Percentiles rank a stretch among this genome's conserved stretches.
These are phyloP conservation scores for Paramormyrops kingsleyae DNA, from an alignment of 2,113 vertebrate species.

Conservation along the genomic window DNA sequence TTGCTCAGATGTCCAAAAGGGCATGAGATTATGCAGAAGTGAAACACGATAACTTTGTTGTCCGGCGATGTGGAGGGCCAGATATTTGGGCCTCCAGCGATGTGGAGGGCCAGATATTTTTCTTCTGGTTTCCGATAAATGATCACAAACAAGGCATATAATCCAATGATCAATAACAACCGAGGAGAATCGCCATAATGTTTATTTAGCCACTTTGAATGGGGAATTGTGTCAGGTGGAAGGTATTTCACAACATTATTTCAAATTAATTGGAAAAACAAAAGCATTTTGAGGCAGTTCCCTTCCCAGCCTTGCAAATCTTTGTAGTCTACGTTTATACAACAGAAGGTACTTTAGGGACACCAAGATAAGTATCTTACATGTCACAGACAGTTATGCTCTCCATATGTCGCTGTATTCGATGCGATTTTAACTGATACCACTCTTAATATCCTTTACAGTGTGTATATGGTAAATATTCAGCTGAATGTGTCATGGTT, in stretches of 20 bases:
- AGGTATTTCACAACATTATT: constrained; percentile 11
- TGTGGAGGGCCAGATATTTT: not conserved
- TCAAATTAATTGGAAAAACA: not conserved
- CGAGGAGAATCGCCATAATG: not conserved
- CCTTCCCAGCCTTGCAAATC: not conserved
- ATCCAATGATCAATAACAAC: not conserved
- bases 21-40: not conserved
- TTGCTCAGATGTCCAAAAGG: not conserved
- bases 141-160: not conserved
- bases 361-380: not conserved
- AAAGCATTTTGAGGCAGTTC: not conserved
- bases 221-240: not conserved
- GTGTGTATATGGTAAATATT: not conserved
- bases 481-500: not conserved
- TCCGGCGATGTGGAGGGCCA: not conserved
- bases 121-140: not conserved
- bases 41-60: not conserved
- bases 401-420: not conserved
- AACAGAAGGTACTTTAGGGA: not conserved
- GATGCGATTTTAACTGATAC: not conserved
- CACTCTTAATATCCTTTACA: not conserved
- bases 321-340: not conserved
- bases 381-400: not conserved
- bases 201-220: not conserved
- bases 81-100: not conserved